Percentiles rank a stretch among this genome's conserved stretches.
Evolutionary conservation across 2,113 vertebrate species (phyloP).

Genomic region (Podarcis raffonei): DNA sequence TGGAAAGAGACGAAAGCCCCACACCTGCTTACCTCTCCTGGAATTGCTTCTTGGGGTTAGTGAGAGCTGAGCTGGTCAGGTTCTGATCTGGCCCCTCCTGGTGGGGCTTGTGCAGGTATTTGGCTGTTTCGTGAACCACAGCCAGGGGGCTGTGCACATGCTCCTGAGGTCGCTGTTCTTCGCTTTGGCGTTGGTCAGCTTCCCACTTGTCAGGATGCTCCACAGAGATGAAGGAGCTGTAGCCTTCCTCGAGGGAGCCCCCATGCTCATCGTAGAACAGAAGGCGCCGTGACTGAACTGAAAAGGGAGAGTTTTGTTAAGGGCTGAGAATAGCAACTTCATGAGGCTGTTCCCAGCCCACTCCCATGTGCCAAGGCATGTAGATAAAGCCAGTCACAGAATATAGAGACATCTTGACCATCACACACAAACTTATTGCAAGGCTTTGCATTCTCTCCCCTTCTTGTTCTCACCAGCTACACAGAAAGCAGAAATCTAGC

Average conservation of each 20-base stretch:
- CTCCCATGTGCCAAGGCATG: not conserved
- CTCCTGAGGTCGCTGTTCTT: slow-evolving; percentile 70
- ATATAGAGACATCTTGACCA: not conserved
- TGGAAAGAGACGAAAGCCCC: not conserved
- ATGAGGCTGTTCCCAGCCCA: too few relatives aligned
- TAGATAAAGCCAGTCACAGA: too few relatives aligned
- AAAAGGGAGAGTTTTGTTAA: slow-evolving; percentile 48
- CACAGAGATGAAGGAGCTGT: slow-evolving; percentile 77
- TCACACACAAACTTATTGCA: not conserved
- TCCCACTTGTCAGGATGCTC: slow-evolving; percentile 84
- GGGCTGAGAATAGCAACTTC: not conserved
- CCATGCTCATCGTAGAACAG: slow-evolving; percentile 92
- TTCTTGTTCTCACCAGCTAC: not conserved
- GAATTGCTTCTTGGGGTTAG: slow-evolving; percentile 76
- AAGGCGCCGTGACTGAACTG: slow-evolving; percentile 95
- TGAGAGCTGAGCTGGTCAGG: slow-evolving; percentile 70
- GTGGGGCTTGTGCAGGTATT: slow-evolving; percentile 82
- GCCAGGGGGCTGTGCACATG: slow-evolving; percentile 59
- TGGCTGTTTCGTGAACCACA: slow-evolving; percentile 77
- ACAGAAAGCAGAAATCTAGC: not conserved
- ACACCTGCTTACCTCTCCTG: slow-evolving; percentile 70
- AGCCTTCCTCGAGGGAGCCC: slow-evolving; percentile 85
- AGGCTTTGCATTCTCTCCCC: not conserved
- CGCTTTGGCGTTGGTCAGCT: slow-evolving; percentile 69
- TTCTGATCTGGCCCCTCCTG: slow-evolving; percentile 71